A percentile compares a stretch with the other conserved stretches of the same genome.
Conservation (phyloP, 1,140 invertebrate genomes). For the Pararge aegeria region DNA sequence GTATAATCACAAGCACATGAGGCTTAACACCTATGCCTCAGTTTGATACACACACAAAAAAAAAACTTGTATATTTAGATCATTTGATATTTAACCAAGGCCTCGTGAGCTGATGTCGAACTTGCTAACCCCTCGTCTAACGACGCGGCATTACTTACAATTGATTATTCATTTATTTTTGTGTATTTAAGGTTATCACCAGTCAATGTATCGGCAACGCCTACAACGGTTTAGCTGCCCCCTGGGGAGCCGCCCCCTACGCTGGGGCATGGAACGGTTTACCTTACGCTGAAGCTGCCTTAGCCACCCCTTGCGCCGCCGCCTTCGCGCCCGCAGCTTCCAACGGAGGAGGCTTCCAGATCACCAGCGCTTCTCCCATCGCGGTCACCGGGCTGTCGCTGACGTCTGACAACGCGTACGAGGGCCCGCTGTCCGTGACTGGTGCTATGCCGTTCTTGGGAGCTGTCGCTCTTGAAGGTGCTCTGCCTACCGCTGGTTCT, state of each 20-base stretch:
- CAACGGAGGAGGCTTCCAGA: slow-evolving; percentile 32
- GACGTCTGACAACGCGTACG: slow-evolving; percentile 37
- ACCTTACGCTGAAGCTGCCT: not conserved
- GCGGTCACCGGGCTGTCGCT: slow-evolving; percentile 35
- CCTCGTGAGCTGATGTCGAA: no score
- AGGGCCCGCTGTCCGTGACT: slow-evolving; percentile 35
- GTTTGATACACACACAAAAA: no score
- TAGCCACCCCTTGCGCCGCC: slow-evolving; percentile 3
- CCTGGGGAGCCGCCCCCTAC: not conserved
- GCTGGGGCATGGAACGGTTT: not conserved
- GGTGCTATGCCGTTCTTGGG: slow-evolving; percentile 48
- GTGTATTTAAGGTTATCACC: not conserved
- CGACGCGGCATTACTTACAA: no score
- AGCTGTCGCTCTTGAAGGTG: slow-evolving; percentile 43
- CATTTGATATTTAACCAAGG: no score
- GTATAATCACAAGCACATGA: no score
- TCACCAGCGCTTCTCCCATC: slow-evolving; percentile 37
- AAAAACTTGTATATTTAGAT: no score
- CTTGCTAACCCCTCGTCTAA: no score
- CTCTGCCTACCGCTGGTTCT: slow-evolving; percentile 42
- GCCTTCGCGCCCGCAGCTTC: slow-evolving; percentile 24
- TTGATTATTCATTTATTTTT: not conserved
- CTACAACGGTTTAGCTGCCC: not conserved
- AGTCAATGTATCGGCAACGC: not conserved
- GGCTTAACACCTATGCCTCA: no score